Conservation (phyloP, 2,797 vertebrate genomes). For the Peromyscus nudipes region DNA sequence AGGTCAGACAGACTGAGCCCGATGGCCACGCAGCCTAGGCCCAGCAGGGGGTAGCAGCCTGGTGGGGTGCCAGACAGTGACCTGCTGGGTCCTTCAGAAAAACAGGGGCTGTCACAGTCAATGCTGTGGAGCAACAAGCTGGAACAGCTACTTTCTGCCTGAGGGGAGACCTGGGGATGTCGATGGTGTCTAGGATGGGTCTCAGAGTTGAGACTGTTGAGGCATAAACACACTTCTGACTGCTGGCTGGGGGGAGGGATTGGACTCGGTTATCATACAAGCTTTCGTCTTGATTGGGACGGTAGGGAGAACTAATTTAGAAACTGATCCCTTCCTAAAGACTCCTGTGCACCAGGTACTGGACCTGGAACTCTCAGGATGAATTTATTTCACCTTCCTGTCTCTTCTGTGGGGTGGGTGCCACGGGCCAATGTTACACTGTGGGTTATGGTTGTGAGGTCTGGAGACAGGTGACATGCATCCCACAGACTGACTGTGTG, state of each 20-base stretch:
- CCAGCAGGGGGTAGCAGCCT: slow-evolving; percentile 64
- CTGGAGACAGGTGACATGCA: background rate
- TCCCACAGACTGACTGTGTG: background rate
- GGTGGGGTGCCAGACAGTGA: slow-evolving; percentile 77
- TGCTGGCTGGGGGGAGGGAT: background rate
- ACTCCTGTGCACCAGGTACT: background rate
- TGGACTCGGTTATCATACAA: background rate
- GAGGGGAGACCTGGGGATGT: slow-evolving; percentile 13
- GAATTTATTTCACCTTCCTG: background rate
- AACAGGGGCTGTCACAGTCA: slow-evolving; percentile 63
- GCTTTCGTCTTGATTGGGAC: background rate
- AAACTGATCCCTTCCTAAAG: background rate
- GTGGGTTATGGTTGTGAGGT: background rate
- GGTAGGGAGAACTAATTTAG: background rate
- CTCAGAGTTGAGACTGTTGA: background rate
- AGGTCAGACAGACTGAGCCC: slow-evolving; percentile 72
- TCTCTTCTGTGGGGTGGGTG: background rate
- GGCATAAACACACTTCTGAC: background rate
- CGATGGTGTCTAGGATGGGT: background rate
- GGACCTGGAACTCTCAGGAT: background rate
- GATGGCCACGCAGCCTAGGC: slow-evolving; percentile 44
- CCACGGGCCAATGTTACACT: background rate
- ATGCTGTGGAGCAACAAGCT: slow-evolving; percentile 25
- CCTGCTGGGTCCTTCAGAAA: slow-evolving; percentile 63
- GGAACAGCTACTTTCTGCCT: slow-evolving; percentile 48